Evolutionary conservation across 2,888 invertebrate species (phyloP), one percentile per base, ranked within the genome.

Genomic region (Drosophila fungiperda): DNA sequence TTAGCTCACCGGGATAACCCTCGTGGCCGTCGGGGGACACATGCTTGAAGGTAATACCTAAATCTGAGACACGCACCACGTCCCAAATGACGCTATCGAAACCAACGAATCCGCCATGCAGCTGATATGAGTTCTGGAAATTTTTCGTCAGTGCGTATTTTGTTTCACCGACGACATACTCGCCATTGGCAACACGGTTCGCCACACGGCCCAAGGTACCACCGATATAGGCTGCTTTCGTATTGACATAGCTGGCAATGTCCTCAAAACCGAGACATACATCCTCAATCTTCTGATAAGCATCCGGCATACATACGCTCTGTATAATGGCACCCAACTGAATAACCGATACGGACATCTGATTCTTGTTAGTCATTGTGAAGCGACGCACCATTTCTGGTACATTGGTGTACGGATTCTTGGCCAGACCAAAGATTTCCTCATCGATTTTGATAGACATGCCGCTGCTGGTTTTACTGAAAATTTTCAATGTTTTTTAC

Each of bases 141-240:
- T 99, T 99, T 54, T 94, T 94, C 0, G 95, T 94, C 15, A 98
- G 94, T 82, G 95, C 94, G 91, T 96, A 96, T 58, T 94, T 94
- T 49, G 94, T 93, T 1, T 95, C 96, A 60, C 95, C 95, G 3
- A 98, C 93, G 1, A 91, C 92, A 90, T 98, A 96, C 71, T 94
- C 94, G 0, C 95, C 97, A 35, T 95, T 95, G 0, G 94, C 95
- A 73, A 98, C 96, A 50, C 96, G 94, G 93, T 98, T 98, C 0
- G 97, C 97, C 38, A 97, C 97, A 60, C 98, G 95, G 1, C 99
- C 99, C 66, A 98, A 94, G 0, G 97, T 96, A 0, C 96, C 96
- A 1, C 99, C 99, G 89, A 98, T 97, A 91, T 98, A 98, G 0
- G 96, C 96, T 82, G 96, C 96, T 15, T 94, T 90, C 3, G 68